Evolutionary conservation across 2,113 vertebrate species (phyloP), one percentile per base, ranked within the genome.

Genomic region (Neolamprologus fasciatus): DNA sequence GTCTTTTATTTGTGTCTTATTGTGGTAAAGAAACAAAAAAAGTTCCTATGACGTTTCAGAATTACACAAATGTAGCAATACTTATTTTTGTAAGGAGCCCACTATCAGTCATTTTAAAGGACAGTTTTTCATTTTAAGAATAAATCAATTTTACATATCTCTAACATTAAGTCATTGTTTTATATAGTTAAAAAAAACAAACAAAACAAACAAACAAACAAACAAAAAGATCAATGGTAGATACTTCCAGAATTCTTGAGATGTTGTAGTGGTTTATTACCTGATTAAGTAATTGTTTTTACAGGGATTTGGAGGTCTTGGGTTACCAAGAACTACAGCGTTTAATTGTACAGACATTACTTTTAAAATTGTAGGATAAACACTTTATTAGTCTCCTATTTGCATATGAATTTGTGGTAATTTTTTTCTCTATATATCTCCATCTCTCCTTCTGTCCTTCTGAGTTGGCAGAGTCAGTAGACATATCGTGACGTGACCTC

Each of bases 401-500:
- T 45, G 51, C 28, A 7, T 2, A 26, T 13, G 26, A 50, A 10
- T 12, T 28, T 26, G 37, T 35, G 82, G 11, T 63, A 58, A 21
- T 42, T 35, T 85, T 45, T 35, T 4, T 84, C 37, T 53, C 57
- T 9, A 3, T 17, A 42, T 5, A 14, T 81, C 61, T 58, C 35
- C 73, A 17, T 58, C 55, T 8, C 21, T 35, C 16, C 33, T 13
- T 86, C 79, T 21, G 9, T 92, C 86, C 54, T 7, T 85, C 76
- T 37, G 31, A 68, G 33, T 47, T 63, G 68, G 50, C 87, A 87
- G 83, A 76, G 35, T 57, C n/a, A 5, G 79, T 5, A 42, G 85
- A 87, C 82, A 80, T 66, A 81, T 80, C 16, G 40, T 80, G 89
- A 85, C 33, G 8, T 81, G 87, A 93, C 81, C 86, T 68, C 89